A percentile compares a stretch with the other conserved stretches of the same genome.
phyloP scores from a whole-genome alignment of 2,113 vertebrate genomes.

The Microcebus lehilahytsara region DNA sequence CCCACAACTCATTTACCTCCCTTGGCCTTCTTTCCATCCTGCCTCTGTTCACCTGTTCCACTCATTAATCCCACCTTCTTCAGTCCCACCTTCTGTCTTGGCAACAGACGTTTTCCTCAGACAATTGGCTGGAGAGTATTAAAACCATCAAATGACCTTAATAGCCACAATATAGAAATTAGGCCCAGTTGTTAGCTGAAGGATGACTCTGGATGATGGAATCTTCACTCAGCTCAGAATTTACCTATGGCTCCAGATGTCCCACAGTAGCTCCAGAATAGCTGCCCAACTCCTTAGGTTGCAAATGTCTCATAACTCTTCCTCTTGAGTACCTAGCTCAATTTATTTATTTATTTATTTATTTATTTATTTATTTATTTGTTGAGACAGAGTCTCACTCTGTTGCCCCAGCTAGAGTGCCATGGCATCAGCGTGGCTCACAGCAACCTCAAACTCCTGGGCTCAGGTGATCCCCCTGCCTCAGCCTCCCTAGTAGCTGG shows the following conservation, averaged over 20 bases:
- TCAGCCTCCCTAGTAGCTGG: too few relatives aligned
- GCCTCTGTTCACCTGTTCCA: not conserved
- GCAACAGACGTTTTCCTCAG: not conserved
- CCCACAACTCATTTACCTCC: not conserved
- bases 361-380: too few relatives aligned
- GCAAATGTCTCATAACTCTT: not conserved
- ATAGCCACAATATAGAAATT: not conserved
- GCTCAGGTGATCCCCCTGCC: too few relatives aligned
- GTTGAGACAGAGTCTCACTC: too few relatives aligned
- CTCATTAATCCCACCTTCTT: not conserved
- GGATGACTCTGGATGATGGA: fast-evolving
- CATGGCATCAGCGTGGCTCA: too few relatives aligned
- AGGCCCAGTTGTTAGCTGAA: not conserved
- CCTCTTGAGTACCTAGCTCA: not conserved
- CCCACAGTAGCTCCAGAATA: not conserved
- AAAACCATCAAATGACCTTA: not conserved
- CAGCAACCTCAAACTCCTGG: too few relatives aligned
- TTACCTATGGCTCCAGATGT: not conserved
- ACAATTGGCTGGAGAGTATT: not conserved
- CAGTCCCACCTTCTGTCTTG: not conserved
- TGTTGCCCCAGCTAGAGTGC: too few relatives aligned
- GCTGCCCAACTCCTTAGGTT: not conserved
- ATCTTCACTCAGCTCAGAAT: not conserved
- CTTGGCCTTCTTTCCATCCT: fast-evolving
- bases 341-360: not conserved